Conservation (phyloP, 2,797 vertebrate genomes). For the Poecilia wingei region DNA sequence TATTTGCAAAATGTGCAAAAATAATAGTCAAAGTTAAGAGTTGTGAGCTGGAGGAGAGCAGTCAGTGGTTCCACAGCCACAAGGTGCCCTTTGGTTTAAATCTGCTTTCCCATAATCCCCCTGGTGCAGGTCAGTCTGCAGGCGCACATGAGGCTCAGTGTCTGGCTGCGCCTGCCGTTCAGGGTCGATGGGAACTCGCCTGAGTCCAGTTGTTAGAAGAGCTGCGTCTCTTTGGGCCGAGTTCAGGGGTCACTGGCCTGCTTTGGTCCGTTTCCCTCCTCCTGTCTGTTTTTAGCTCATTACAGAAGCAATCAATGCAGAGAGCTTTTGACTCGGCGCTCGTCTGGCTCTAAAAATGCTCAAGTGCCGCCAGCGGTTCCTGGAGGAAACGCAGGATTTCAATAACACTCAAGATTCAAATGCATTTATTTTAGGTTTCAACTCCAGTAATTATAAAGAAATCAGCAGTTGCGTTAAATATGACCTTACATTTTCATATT, state of each 20-base stretch:
- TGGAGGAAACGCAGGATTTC: slow-evolving; percentile 23
- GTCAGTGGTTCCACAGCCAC: not conserved
- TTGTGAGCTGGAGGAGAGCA: not conserved
- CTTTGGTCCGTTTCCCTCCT: slow-evolving; percentile 27
- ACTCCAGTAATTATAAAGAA: too few species aligned
- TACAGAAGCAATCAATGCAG: slow-evolving; percentile 7
- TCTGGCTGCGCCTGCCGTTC: not conserved
- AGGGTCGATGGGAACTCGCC: not conserved
- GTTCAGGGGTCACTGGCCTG: slow-evolving; percentile 3
- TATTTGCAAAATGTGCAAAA: not conserved
- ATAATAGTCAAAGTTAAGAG: not conserved
- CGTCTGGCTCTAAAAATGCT: slow-evolving; percentile 5
- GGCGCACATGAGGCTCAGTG: not conserved
- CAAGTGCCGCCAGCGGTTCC: not conserved
- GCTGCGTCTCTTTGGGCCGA: not conserved
- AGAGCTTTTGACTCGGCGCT: slow-evolving; percentile 20
- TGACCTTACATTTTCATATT: too few species aligned
- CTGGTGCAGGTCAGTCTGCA: slow-evolving; percentile 31
- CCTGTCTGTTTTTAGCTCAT: slow-evolving; percentile 2
- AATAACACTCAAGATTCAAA: not conserved
- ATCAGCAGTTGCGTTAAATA: too few species aligned
- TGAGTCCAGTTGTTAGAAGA: not conserved
- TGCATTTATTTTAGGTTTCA: not conserved
- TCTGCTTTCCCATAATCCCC: slow-evolving; percentile 31
- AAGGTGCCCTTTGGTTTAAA: slow-evolving; percentile 6